Evolutionary conservation across 2,797 vertebrate species (phyloP), one percentile per base, ranked within the genome.

Genomic region (Otolemur crassicaudatus): DNA sequence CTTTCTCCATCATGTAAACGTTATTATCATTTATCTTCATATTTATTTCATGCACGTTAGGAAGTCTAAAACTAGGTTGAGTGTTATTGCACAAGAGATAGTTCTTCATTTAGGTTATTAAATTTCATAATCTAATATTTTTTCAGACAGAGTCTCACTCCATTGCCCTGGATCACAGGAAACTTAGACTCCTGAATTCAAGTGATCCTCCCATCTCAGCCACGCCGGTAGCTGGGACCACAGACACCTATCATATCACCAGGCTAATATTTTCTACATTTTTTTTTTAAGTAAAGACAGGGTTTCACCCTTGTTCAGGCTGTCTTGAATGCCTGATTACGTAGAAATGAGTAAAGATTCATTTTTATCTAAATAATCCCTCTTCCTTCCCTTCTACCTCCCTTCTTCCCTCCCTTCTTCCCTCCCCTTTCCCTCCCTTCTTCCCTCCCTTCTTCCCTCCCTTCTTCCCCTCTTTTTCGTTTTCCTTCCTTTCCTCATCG

Each of bases 61-160:
- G 37, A 70, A 73, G 1, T 80, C 29, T 27, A 63, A 53, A 75
- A 14, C 2, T 63, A 56, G 46, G 13, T 20, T 27, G n/a, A 56
- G 49, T 85, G 63, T 69, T 58, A 53, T 53, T 27, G 2, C n/a
- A 29, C 9, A 49, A 11, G 27, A 79, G 7, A 25, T 40, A 61
- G 20, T 73, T 87, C 12, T 90, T 77, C 22, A 89, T 77, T 90
- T 94, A n/a, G 76, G 12, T 81, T 88, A 88, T 69, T 73, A 91
- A 90, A 3, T 94, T 94, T 53, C 3, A 34, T 27, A 79, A 81
- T 67, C 20, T 2, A 56, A 25, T 67, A 46, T 84, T 85, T 79
- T 58, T 23, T 67, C 20, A 49, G 49, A 14, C 49, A 49, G 49
- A 49, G 49, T 49, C 14, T 49, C 49, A 49, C 49, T 49, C 49